Evolutionary conservation across 2,797 vertebrate genomes (phyloP).

Genomic region (Paguma larvata): DNA sequence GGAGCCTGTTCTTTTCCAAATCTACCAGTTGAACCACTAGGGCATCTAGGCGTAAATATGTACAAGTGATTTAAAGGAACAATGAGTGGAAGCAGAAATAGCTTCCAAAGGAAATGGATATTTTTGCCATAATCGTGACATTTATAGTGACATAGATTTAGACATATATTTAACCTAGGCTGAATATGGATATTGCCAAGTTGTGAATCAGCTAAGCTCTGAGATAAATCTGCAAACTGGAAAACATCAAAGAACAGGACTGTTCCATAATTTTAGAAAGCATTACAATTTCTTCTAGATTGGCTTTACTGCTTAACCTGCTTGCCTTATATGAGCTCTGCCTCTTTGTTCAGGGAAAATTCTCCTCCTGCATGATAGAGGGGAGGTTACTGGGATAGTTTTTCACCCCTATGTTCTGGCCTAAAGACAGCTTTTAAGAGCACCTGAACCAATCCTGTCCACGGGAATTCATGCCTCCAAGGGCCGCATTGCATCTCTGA

Average conservation of each 20-base stretch:
- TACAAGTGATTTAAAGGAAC: constrained; percentile 68
- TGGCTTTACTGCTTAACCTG: constrained; percentile 23
- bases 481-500: constrained; percentile 45
- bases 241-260: constrained; percentile 51
- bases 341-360: neutral
- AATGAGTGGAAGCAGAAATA: constrained; percentile 60
- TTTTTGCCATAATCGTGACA: constrained; percentile 73
- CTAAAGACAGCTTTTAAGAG: constrained; percentile 62
- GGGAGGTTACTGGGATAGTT: neutral
- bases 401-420: constrained; percentile 41
- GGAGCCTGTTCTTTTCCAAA: constrained; percentile 10
- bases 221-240: constrained; percentile 45
- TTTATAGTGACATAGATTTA: constrained; percentile 75
- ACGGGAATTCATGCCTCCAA: neutral
- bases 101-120: constrained; percentile 58
- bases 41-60: constrained; percentile 24
- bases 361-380: neutral
- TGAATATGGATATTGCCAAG: constrained; percentile 60
- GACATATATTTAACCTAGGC: constrained; percentile 62
- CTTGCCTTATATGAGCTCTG: neutral
- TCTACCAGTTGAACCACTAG: neutral
- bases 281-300: constrained; percentile 31
- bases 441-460: constrained; percentile 23
- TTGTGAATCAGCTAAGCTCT: constrained; percentile 63
- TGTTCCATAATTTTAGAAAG: constrained; percentile 58